Evolutionary conservation across 2,797 vertebrate genomes (phyloP), one percentile per base, ranked within the genome.

Genomic region (Pipistrellus nathusii): DNA sequence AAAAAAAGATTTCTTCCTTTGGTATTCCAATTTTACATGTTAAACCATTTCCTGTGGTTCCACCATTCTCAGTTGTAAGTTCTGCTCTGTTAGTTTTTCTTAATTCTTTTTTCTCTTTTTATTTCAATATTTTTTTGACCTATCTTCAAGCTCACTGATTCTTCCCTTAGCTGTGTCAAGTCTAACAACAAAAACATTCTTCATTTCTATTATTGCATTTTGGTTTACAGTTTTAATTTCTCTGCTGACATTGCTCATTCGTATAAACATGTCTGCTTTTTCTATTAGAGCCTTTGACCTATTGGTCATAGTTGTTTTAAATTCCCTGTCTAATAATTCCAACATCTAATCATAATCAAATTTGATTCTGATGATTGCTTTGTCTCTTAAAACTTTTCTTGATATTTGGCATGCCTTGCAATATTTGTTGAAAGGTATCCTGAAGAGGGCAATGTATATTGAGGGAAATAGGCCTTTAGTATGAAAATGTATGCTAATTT

Each of bases 201-300:
- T 48, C 18, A 41, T 6, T 66, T 83, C 23, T 64, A 9, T 88
- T 53, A 18, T 9, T 35, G 3, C 17, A 46, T 53, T 80, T 93
- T 73, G 62, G 85, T 90, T 78, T 73, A 71, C 5, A 41, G 46
- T 48, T 88, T 96, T 62, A 21, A 15, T 64, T 18, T 77, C 46
- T 90, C 55, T 82, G 51, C 14, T 35, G 75, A 82, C 20, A 66
- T 55, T 51, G 77, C 11, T 7, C 21, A 30, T 76, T 12, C 5
- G 0, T 55, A 44, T 8, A 38, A n/a, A 20, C 18, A 41, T 32
- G 13, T 48, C 55, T 62, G 5, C 6, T 30, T 78, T 91, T 89
- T 66, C 51, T 20, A 25, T 27, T 72, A 90, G 12, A 5, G 8
- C 13, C 15, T 88, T 90, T 64, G 71, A 66, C 10, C 21, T 53